Base-by-base conservation (phyloP, 2,797 vertebrate species). In the Pseudochromis fuscus region DNA sequence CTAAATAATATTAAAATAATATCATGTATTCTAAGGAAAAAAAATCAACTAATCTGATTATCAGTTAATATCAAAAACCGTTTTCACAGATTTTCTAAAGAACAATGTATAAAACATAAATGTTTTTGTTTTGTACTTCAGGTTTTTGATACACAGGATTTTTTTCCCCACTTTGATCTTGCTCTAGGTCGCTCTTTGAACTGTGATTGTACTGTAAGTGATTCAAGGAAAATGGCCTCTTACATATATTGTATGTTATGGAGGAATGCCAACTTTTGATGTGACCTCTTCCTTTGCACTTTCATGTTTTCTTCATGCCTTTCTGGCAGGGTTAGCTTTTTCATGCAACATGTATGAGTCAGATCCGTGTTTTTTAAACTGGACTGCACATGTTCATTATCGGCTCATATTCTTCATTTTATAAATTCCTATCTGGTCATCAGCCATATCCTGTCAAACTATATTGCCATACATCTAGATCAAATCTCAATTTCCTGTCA, bases 221-320 rank as follows among this genome's bases (percentile, higher is more conserved):
- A 66, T 58, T 65, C 2, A 37, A 18, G 16, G n/a, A 48, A 75
- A 67, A 59, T 25, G 23, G 2, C 16, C 4, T 37, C 12, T 31
- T 62, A 24, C 42, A 38, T 44, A 44, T 53, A 37, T 62, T 77
- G 23, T 52, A 60, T 49, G 24, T 65, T 65, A 67, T 74, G 38
- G 48, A 67, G 58, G 38, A 21, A 64, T 67, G 77, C 18, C 24
- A 67, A 56, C 40, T 25, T 77, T 45, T 60, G 55, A 61, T 53
- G 45, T 27, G 48, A 66, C 67, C 50, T 65, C 55, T 23, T 38
- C 48, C 28, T 57, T 21, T 37, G 63, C 30, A 25, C 62, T 79
- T 79, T 73, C 31, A 77, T 71, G 61, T 71, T 51, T 57, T 18
- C 60, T 23, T 28, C 30, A 38, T 40, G 38, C 28, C 18, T 1